Percentiles rank a stretch among this genome's conserved stretches.
phyloP scores from a whole-genome alignment of 2,888 invertebrate genomes.

The Imbricaverruca yamaguchii region DNA sequence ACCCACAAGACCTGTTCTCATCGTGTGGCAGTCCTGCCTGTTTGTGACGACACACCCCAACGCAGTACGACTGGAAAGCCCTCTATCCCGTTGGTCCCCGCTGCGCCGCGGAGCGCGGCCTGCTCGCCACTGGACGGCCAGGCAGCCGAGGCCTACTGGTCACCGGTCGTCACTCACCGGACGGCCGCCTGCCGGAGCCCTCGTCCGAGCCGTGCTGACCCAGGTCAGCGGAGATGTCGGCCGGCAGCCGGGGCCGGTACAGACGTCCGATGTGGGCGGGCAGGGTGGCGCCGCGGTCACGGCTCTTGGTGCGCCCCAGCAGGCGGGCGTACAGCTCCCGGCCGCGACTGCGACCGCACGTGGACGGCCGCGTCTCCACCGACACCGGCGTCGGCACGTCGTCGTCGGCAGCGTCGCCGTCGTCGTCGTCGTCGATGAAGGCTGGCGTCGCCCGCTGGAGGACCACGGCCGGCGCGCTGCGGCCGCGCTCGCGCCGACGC shows the following conservation, averaged over 20 bases:
- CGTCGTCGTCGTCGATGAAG: too few relatives aligned
- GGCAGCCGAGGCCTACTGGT: too few relatives aligned
- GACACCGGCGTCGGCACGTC: neutral
- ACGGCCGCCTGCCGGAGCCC: neutral
- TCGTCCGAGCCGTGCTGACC: neutral
- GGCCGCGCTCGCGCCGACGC: neutral
- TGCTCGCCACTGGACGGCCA: too few relatives aligned
- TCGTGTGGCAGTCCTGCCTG: too few relatives aligned
- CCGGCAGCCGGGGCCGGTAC: neutral
- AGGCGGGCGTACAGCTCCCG: conserved; percentile 8
- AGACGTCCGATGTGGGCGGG: neutral
- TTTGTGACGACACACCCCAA: too few relatives aligned
- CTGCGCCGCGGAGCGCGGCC: too few relatives aligned
- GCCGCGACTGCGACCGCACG: neutral
- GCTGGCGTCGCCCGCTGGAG: too few relatives aligned
- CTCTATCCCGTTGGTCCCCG: too few relatives aligned
- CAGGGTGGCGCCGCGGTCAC: neutral
- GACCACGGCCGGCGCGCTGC: neutral
- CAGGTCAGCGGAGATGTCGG: neutral
- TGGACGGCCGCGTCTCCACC: neutral
- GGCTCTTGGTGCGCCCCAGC: neutral
- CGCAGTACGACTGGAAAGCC: too few relatives aligned
- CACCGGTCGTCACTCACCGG: too few relatives aligned
- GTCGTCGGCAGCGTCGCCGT: too few relatives aligned
- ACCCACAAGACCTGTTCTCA: too few relatives aligned